These are phyloP conservation scores for Pristionchus exspectatus DNA, from an alignment of 2,888 invertebrate genomes.

Conservation along the genomic window DNA sequence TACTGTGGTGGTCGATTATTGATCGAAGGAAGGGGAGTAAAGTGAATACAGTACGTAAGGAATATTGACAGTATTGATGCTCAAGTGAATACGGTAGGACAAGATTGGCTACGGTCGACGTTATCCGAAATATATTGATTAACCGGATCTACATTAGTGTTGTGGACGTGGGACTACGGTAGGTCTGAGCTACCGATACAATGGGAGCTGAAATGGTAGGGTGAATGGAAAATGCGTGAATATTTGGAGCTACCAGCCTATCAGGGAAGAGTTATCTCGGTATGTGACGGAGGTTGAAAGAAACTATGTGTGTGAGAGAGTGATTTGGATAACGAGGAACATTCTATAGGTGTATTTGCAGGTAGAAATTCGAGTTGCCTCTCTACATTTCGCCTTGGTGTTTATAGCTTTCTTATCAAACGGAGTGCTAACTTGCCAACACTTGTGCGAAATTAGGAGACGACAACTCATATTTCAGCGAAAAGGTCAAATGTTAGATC, in stretches of 20 bases:
- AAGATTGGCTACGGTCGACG: slow-evolving; percentile 43
- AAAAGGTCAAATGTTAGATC: not conserved
- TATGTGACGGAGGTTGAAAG: slow-evolving; percentile 50
- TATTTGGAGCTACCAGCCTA: slow-evolving; percentile 49
- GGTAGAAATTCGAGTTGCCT: no score
- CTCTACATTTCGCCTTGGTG: no score
- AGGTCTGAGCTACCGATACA: not conserved
- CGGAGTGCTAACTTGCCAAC: no score
- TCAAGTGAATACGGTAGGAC: slow-evolving; percentile 45
- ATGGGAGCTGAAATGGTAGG: not conserved
- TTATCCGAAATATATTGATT: slow-evolving; percentile 22
- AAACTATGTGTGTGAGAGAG: not conserved
- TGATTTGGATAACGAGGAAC: not conserved
- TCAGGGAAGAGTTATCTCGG: not conserved
- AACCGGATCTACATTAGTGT: slow-evolving; percentile 36
- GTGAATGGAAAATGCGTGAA: slow-evolving; percentile 10
- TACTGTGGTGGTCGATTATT: slow-evolving; percentile 30
- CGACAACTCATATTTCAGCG: no score
- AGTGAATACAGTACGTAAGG: no score
- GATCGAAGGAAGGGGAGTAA: not conserved
- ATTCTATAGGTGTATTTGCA: not conserved
- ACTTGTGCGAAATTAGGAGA: no score
- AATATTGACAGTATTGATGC: not conserved
- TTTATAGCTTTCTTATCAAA: no score
- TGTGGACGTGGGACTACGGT: not conserved